Conservation (phyloP, 2,113 vertebrate genomes). For the Nesogale talazaci region DNA sequence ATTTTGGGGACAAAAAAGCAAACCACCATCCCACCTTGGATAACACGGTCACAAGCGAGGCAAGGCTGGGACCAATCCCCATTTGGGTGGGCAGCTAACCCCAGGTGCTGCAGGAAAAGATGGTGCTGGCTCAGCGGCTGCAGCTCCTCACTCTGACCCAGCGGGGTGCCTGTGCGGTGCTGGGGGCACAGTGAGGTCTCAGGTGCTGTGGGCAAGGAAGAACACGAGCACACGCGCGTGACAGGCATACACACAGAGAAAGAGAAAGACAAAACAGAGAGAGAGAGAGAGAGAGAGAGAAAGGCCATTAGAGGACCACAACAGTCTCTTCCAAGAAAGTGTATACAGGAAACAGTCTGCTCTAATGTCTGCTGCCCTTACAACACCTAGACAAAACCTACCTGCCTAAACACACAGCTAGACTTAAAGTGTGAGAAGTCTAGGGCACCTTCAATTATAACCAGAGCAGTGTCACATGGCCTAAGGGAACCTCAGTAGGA, state of each 20-base stretch:
- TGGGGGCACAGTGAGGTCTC: constrained; percentile 80
- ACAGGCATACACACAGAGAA: constrained; percentile 29
- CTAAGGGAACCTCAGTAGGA: not conserved
- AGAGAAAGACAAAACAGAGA: no score
- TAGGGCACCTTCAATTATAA: not conserved
- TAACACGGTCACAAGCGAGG: constrained; percentile 79
- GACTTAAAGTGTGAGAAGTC: not conserved
- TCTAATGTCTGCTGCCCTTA: not conserved
- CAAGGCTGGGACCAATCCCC: constrained; percentile 76
- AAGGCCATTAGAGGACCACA: constrained; percentile 65
- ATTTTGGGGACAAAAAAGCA: constrained; percentile 76
- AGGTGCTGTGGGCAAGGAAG: constrained; percentile 77
- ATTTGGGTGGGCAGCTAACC: constrained; percentile 71
- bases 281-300: constrained; percentile 72
- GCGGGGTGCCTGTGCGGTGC: constrained; percentile 66
- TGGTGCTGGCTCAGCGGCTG: constrained; percentile 73
- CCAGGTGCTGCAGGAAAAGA: constrained; percentile 77
- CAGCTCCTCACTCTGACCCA: constrained; percentile 78
- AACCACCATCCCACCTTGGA: constrained; percentile 80
- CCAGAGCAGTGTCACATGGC: not conserved
- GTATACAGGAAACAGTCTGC: not conserved
- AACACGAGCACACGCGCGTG: constrained; percentile 76
- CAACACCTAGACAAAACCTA: no score
- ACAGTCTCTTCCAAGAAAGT: not conserved
- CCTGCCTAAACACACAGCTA: not conserved